These are phyloP conservation scores for Melikaiella ostensackeni DNA, from an alignment of 2,888 invertebrate genomes.

Conservation along the genomic window DNA sequence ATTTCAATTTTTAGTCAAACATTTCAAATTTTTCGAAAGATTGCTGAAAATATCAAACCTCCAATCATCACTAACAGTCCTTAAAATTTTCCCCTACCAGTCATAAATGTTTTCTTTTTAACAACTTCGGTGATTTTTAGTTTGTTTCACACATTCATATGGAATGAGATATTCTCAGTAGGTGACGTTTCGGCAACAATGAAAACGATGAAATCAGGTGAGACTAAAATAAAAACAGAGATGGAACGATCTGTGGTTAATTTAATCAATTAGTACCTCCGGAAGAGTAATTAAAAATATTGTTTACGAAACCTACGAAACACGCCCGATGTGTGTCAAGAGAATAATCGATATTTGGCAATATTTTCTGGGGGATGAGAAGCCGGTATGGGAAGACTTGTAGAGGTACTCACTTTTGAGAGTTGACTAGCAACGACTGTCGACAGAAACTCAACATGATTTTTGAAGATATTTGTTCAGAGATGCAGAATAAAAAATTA, in stretches of 20 bases:
- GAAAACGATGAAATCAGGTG: background rate
- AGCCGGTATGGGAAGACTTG: background rate
- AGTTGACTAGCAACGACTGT: constrained; percentile 68
- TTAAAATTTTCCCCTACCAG: background rate
- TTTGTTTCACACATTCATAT: background rate
- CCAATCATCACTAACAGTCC: background rate
- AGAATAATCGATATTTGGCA: background rate
- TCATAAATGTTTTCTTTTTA: background rate
- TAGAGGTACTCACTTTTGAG: constrained; percentile 72
- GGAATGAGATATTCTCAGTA: too few relatives aligned
- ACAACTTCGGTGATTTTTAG: too few relatives aligned
- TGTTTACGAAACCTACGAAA: background rate
- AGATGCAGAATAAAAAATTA: background rate
- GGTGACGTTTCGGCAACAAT: background rate
- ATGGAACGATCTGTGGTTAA: background rate
- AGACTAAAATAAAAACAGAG: background rate
- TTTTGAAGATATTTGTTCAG: constrained; percentile 1
- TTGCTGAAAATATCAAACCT: background rate
- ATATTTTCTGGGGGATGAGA: background rate
- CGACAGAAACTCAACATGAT: constrained; percentile 73
- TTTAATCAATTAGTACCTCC: background rate
- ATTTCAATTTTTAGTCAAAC: background rate
- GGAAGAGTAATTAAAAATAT: background rate
- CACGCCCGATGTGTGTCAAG: background rate
- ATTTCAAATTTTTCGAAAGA: background rate